Conservation (phyloP, 2,113 vertebrate genomes). For the Oncorhynchus mykiss region DNA sequence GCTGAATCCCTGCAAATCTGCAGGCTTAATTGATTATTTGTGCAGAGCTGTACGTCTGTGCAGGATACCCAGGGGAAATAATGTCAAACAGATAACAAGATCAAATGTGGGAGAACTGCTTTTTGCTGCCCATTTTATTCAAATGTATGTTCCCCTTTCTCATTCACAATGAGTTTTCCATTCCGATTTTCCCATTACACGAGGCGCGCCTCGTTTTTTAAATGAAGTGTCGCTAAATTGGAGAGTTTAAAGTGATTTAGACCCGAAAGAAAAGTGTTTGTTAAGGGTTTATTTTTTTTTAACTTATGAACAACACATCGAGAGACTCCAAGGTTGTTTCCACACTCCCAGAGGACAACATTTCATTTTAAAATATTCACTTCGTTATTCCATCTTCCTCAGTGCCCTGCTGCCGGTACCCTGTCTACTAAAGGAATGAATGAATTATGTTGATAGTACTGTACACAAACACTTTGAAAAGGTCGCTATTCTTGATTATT, state of each 20-base stretch:
- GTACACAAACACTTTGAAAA: constrained; percentile 22
- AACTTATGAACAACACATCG: constrained; percentile 36
- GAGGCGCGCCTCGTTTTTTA: constrained; percentile 22
- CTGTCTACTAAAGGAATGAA: constrained; percentile 27
- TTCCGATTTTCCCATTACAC: constrained; percentile 70
- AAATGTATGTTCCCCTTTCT: constrained; percentile 69
- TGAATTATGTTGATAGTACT: constrained; percentile 35
- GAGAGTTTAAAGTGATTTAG: constrained; percentile 51
- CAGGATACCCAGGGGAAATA: constrained; percentile 80
- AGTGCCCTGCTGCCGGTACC: neutral
- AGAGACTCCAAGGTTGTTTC: constrained; percentile 11
- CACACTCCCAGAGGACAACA: constrained; percentile 24
- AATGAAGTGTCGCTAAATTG: constrained; percentile 61
- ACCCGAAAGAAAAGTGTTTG: constrained; percentile 28
- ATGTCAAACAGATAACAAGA: constrained; percentile 86
- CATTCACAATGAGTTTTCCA: constrained; percentile 75
- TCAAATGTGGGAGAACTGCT: constrained; percentile 80
- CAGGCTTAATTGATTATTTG: constrained; percentile 83
- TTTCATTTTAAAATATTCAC: constrained; percentile 43
- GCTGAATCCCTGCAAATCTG: constrained; percentile 74
- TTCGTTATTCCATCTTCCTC: constrained; percentile 37
- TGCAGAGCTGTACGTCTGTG: constrained; percentile 72
- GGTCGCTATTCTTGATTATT: constrained; percentile 8
- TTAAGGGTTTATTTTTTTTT: constrained; percentile 51
- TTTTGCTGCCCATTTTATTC: constrained; percentile 79